A percentile compares a stretch with the other conserved stretches of the same genome.
These are phyloP conservation scores for Burhinus oedicnemus DNA, from an alignment of 2,113 vertebrate genomes.

Conservation along the genomic window DNA sequence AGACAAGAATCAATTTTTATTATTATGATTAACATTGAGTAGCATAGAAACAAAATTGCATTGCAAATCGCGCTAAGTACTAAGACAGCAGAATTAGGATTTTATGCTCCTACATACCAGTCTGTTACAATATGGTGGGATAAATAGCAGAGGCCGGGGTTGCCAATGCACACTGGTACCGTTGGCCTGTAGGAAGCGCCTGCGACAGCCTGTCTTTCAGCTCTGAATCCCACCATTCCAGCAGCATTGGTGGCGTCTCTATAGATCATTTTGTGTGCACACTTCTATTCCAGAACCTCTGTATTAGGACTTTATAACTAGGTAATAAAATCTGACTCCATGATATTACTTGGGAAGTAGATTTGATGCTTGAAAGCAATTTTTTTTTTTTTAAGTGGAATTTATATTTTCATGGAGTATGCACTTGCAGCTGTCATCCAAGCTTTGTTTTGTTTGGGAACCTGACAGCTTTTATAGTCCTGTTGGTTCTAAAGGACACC, in stretches of 20 bases:
- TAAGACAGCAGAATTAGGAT: not conserved
- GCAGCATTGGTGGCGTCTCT: not conserved
- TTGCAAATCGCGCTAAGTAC: rapidly evolving
- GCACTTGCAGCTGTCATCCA: not conserved
- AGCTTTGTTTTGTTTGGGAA: not conserved
- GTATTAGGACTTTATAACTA: not conserved
- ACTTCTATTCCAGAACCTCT: not conserved
- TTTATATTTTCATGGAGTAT: not conserved
- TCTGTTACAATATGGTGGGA: not conserved
- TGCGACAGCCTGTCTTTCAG: not conserved
- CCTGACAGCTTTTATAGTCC: not conserved
- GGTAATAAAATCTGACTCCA: not conserved
- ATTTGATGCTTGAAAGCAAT: not conserved
- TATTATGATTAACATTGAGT: not conserved
- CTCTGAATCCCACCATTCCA: not conserved
- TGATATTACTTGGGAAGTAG: not conserved
- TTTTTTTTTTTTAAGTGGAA: not conserved
- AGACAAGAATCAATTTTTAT: not conserved
- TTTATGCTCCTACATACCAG: too few species aligned
- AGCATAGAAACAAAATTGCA: not conserved
- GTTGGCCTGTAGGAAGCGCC: not conserved
- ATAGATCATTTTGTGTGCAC: not conserved
- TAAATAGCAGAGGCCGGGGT: not conserved
- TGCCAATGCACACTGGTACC: rapidly evolving
- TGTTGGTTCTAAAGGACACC: not conserved